A percentile compares a stretch with the other conserved stretches of the same genome.
These are phyloP conservation scores for Euplagia quadripunctaria DNA, from an alignment of 2,888 invertebrate genomes.

Conservation along the genomic window DNA sequence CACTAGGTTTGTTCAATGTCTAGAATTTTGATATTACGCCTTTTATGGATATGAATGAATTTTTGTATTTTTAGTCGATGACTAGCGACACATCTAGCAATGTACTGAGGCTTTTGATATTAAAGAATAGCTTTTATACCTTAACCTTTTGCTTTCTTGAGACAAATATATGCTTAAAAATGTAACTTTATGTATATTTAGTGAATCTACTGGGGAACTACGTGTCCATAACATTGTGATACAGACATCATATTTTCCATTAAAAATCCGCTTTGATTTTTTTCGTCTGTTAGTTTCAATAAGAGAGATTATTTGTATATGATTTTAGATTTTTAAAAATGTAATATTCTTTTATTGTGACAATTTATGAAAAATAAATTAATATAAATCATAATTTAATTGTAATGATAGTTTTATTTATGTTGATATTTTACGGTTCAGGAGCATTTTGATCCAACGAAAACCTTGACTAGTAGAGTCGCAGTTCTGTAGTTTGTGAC, in stretches of 20 bases:
- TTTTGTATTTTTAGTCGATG: conserved; percentile 40
- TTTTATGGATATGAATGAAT: conserved; percentile 33
- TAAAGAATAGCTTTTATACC: conserved; percentile 53
- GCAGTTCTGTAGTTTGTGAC: conserved; percentile 86
- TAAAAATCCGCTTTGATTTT: conserved; percentile 77
- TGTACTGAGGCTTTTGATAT: conserved; percentile 51
- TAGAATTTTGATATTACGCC: conserved; percentile 42
- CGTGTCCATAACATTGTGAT: conserved; percentile 86
- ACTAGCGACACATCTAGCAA: conserved; percentile 37
- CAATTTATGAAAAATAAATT: conserved; percentile 73
- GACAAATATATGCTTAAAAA: conserved; percentile 75
- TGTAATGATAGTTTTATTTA: conserved; percentile 81
- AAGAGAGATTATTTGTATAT: conserved; percentile 86
- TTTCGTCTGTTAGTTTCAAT: conserved; percentile 80
- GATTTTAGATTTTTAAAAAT: conserved; percentile 80
- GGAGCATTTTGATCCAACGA: conserved; percentile 84
- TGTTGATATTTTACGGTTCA: conserved; percentile 75
- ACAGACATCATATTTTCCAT: conserved; percentile 84
- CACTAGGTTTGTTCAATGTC: conserved; percentile 73
- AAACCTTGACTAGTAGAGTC: conserved; percentile 81
- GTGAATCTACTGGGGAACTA: conserved; percentile 80
- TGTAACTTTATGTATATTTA: conserved; percentile 86
- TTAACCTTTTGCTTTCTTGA: conserved; percentile 84
- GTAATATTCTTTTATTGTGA: conserved; percentile 81
- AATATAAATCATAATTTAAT: conserved; percentile 75